phyloP scores from a whole-genome alignment of 2,888 invertebrate genomes.

The Thalpophila matura region DNA sequence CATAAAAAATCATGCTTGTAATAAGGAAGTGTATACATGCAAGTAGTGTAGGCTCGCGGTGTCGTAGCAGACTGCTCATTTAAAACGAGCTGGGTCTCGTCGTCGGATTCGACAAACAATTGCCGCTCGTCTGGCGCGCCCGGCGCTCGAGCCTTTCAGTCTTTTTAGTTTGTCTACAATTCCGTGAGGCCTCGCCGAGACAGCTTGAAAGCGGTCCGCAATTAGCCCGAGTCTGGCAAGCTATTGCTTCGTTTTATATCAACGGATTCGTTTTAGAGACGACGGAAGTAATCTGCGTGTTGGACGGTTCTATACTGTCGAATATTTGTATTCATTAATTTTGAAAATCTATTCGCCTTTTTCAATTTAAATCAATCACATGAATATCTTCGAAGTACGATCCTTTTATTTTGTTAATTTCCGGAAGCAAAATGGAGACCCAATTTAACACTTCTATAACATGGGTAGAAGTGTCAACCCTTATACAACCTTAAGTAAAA shows the following conservation, averaged over 20 bases:
- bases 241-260: conserved; percentile 53
- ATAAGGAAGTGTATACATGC: conserved; percentile 48
- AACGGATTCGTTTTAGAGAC: conserved; percentile 49
- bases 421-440: not conserved
- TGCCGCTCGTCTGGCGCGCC: conserved; percentile 72
- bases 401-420: not conserved
- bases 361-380: conserved; percentile 13
- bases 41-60: conserved; percentile 29
- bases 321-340: conserved; percentile 9
- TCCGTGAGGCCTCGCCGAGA: conserved; percentile 69
- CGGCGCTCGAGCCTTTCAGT: conserved; percentile 66
- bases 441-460: not conserved
- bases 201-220: conserved; percentile 80
- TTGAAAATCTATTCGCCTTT: not conserved
- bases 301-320: not conserved
- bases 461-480: not conserved
- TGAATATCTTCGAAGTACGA: not conserved
- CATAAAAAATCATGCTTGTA: conserved; percentile 22
- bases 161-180: conserved; percentile 76
- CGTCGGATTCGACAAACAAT: conserved; percentile 70
- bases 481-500: conserved; percentile 3
- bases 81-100: conserved; percentile 59
- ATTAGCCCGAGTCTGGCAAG: conserved; percentile 76
- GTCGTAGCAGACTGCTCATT: conserved; percentile 66
- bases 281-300: conserved; percentile 39